These are phyloP conservation scores for Melanerpes aurifrons DNA, from an alignment of 2,113 vertebrate genomes.

Conservation along the genomic window DNA sequence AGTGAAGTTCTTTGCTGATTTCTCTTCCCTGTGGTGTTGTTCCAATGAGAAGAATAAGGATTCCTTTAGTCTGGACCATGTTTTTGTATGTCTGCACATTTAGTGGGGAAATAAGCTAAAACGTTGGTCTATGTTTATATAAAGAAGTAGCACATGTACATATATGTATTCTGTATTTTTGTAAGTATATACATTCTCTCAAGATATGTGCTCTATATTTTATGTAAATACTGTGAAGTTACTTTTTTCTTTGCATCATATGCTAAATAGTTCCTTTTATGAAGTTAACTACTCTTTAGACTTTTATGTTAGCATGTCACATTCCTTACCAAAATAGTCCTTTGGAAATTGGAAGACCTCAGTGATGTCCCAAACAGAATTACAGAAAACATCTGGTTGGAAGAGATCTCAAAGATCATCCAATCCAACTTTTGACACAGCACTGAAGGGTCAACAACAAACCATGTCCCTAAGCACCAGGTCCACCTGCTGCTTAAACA, in stretches of 20 bases:
- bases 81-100: background rate
- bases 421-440: no score
- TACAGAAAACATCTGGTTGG: no score
- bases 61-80: background rate
- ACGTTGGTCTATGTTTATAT: background rate
- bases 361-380: background rate
- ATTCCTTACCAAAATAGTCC: background rate
- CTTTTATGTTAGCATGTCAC: background rate
- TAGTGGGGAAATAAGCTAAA: background rate
- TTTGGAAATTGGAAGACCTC: background rate
- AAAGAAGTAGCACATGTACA: background rate
- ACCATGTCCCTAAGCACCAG: no score
- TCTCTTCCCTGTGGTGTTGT: background rate
- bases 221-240: background rate
- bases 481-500: no score
- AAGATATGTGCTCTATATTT: background rate
- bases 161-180: background rate
- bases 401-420: no score
- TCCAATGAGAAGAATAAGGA: background rate
- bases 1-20: background rate
- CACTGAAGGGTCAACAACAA: no score
- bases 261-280: background rate
- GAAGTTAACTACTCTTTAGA: background rate
- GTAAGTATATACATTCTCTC: background rate
- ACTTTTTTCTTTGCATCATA: background rate